Conservation (phyloP, 2,888 invertebrate species). For the Calameuta idolon region DNA sequence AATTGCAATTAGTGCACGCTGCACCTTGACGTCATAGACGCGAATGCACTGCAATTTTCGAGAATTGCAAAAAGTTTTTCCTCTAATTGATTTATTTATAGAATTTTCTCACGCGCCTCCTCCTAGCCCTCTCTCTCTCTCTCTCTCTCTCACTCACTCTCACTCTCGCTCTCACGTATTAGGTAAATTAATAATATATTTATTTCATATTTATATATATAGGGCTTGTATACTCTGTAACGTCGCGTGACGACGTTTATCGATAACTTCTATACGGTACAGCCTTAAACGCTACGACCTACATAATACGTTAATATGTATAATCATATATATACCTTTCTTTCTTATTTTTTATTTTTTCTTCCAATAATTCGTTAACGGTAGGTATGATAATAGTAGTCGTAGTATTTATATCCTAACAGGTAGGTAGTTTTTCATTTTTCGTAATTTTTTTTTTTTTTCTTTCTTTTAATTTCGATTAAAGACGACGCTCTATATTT, state of each 20-base stretch:
- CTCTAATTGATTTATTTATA: slow-evolving; percentile 32
- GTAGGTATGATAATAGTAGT: slow-evolving; percentile 24
- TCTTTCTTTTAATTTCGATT: neutral
- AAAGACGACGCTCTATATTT: slow-evolving; percentile 22
- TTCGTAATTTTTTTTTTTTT: neutral
- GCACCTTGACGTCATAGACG: neutral
- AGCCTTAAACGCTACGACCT: slow-evolving; percentile 35
- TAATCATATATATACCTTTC: slow-evolving; percentile 4
- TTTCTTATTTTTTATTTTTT: slow-evolving; percentile 23
- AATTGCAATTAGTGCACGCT: neutral
- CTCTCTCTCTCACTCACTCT: too few species aligned
- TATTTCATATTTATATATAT: slow-evolving; percentile 17
- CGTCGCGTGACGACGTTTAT: slow-evolving; percentile 11
- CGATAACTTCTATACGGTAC: slow-evolving; percentile 28
- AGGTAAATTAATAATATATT: slow-evolving; percentile 2
- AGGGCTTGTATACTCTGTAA: slow-evolving; percentile 28
- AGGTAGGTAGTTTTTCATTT: slow-evolving; percentile 21
- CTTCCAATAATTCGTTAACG: slow-evolving; percentile 39
- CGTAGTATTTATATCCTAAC: slow-evolving; percentile 28
- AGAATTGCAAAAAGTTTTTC: slow-evolving; percentile 31
- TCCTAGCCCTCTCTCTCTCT: neutral
- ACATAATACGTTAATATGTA: slow-evolving; percentile 24
- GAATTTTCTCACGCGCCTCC: slow-evolving; percentile 14
- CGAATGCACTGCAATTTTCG: slow-evolving; percentile 15
- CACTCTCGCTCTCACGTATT: neutral